A percentile compares a stretch with the other conserved stretches of the same genome.
Conservation (phyloP, 2,113 vertebrate genomes). For the Vicugna pacos region DNA sequence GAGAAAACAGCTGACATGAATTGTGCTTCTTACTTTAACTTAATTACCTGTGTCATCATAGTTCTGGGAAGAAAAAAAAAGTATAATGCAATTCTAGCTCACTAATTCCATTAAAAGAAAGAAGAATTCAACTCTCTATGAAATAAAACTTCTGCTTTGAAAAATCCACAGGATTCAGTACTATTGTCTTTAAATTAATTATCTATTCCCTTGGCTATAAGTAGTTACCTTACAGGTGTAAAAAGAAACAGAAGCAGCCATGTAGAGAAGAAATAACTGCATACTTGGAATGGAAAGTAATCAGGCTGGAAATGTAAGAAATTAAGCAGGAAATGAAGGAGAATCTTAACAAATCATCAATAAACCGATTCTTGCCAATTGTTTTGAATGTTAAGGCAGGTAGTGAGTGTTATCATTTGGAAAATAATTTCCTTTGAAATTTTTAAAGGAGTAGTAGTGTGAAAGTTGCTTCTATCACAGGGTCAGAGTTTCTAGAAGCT, state of each 20-base stretch:
- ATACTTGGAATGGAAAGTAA: constrained; percentile 41
- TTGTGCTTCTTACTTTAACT: constrained; percentile 33
- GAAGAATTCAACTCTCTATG: constrained; percentile 8
- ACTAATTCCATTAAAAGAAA: constrained; percentile 54
- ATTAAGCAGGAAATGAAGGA: constrained; percentile 28
- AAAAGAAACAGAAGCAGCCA: constrained; percentile 54
- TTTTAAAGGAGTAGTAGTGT: not conserved
- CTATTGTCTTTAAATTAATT: constrained; percentile 71
- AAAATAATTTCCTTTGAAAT: not conserved
- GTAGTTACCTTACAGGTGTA: constrained; percentile 43
- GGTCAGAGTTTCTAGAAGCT: not conserved
- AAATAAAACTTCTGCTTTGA: constrained; percentile 52
- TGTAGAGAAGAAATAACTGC: constrained; percentile 34
- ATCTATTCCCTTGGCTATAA: constrained; percentile 31
- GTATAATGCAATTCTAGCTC: not conserved
- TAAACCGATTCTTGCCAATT: not conserved
- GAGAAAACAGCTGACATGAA: not conserved
- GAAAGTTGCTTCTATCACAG: not conserved
- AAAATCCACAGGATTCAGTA: not conserved
- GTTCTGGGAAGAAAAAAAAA: not conserved
- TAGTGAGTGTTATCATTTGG: not conserved
- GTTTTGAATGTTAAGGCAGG: not conserved
- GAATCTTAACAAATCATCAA: constrained; percentile 53
- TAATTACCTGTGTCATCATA: constrained; percentile 18
- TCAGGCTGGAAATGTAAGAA: constrained; percentile 44